These are phyloP conservation scores for Pharmacophagus antenor DNA, from an alignment of 2,888 invertebrate species.

Conservation along the genomic window DNA sequence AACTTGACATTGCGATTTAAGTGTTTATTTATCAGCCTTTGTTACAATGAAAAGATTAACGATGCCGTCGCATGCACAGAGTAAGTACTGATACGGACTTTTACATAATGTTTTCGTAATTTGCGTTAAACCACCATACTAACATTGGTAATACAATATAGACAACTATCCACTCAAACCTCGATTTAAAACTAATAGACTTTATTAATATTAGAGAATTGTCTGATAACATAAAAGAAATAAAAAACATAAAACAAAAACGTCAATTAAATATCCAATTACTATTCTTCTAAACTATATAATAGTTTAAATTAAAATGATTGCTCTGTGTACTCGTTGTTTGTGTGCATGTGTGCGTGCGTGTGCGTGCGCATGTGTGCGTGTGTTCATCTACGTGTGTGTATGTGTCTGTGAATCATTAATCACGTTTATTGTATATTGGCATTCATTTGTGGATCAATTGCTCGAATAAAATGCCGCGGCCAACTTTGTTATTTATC, in stretches of 20 bases:
- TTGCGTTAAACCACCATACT: constrained; percentile 12
- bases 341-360: too few relatives aligned
- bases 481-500: constrained; percentile 18
- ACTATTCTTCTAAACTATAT: constrained; percentile 12
- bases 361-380: too few relatives aligned
- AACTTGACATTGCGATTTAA: constrained; percentile 42
- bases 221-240: constrained; percentile 5
- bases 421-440: constrained; percentile 30
- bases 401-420: constrained; percentile 22
- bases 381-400: not conserved
- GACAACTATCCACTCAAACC: constrained; percentile 1
- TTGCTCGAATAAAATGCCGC: constrained; percentile 25
- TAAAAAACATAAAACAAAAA: too few relatives aligned
- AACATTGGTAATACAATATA: constrained; percentile 9
- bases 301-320: constrained; percentile 17
- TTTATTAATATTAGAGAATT: constrained; percentile 1
- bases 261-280: constrained; percentile 12
- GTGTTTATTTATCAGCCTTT: constrained; percentile 58
- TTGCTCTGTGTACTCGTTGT: constrained; percentile 7
- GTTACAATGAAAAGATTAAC: constrained; percentile 49
- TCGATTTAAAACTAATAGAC: not conserved
- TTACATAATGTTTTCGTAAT: constrained; percentile 33
- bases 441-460: constrained; percentile 30
- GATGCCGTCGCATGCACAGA: constrained; percentile 38
- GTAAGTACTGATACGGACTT: constrained; percentile 32